phyloP scores from a whole-genome alignment of 2,888 invertebrate genomes.

The Cerastis leucographa region DNA sequence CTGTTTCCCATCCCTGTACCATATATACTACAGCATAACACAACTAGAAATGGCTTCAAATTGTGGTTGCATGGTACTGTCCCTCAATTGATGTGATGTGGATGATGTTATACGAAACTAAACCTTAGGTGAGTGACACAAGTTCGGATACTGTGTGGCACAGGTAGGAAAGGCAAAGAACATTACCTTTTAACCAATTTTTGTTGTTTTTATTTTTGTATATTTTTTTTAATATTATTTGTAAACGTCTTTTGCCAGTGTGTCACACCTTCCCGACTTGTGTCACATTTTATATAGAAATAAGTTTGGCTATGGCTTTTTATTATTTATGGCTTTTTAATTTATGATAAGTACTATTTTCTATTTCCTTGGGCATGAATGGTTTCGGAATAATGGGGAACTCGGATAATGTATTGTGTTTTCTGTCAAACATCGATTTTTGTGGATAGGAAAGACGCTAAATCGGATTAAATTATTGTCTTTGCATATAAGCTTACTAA shows the following conservation, averaged over 20 bases:
- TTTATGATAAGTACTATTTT: slow-evolving; percentile 8
- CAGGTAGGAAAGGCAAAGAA: slow-evolving; percentile 88
- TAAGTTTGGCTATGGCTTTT: slow-evolving; percentile 48
- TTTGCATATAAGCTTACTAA: not conserved
- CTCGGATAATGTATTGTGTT: slow-evolving; percentile 10
- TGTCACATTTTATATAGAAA: slow-evolving; percentile 83
- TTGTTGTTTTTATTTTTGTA: slow-evolving; percentile 55
- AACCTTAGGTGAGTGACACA: slow-evolving; percentile 89
- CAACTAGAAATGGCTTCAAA: slow-evolving; percentile 8
- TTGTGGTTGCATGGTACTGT: slow-evolving; percentile 46
- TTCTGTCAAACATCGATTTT: not conserved
- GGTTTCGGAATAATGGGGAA: slow-evolving; percentile 23
- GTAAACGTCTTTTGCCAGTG: slow-evolving; percentile 73
- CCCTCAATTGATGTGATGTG: slow-evolving; percentile 67
- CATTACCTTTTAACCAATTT: slow-evolving; percentile 40
- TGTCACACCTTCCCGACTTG: slow-evolving; percentile 91
- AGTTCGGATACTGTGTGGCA: slow-evolving; percentile 90
- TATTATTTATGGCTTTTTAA: slow-evolving; percentile 40
- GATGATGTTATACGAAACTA: slow-evolving; percentile 65
- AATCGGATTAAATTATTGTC: not conserved
- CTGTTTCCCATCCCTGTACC: slow-evolving; percentile 20
- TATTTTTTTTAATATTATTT: slow-evolving; percentile 57
- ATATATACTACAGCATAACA: slow-evolving; percentile 32
- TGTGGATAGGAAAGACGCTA: slow-evolving; percentile 3
- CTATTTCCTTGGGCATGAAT: not conserved